phyloP scores from a whole-genome alignment of 2,797 vertebrate species.

The Enteromius treurensis region DNA sequence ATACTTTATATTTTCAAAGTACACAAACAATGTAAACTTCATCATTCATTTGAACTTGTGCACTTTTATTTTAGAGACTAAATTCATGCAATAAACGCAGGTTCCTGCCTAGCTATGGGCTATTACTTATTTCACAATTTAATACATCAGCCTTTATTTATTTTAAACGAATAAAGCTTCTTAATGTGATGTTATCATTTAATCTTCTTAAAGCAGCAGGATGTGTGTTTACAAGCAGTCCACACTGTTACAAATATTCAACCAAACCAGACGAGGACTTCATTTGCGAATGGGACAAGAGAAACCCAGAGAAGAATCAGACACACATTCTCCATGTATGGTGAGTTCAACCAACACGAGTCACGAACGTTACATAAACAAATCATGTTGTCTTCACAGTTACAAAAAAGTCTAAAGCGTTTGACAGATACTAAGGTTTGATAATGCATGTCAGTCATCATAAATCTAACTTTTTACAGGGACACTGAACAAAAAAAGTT shows the following conservation, averaged over 20 bases:
- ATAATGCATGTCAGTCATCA: neutral
- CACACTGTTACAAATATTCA: slow-evolving; percentile 49
- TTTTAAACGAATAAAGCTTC: too few relatives aligned
- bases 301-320: slow-evolving; percentile 2
- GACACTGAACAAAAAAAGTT: neutral
- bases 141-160: too few relatives aligned
- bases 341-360: slow-evolving; percentile 27
- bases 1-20: too few relatives aligned
- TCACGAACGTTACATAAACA: neutral
- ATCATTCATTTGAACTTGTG: too few relatives aligned
- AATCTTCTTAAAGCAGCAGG: slow-evolving; percentile 27
- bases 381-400: neutral
- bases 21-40: too few relatives aligned
- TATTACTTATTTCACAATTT: too few relatives aligned
- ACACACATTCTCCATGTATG: slow-evolving; percentile 45
- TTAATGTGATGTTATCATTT: neutral
- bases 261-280: slow-evolving; percentile 37
- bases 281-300: slow-evolving; percentile 50
- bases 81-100: too few relatives aligned
- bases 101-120: too few relatives aligned
- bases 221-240: slow-evolving; percentile 41
- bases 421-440: neutral
- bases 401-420: neutral
- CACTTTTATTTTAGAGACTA: too few relatives aligned
- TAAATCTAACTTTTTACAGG: slow-evolving; percentile 10